Conservation (phyloP, 2,113 vertebrate genomes). For the Eonycteris spelaea region DNA sequence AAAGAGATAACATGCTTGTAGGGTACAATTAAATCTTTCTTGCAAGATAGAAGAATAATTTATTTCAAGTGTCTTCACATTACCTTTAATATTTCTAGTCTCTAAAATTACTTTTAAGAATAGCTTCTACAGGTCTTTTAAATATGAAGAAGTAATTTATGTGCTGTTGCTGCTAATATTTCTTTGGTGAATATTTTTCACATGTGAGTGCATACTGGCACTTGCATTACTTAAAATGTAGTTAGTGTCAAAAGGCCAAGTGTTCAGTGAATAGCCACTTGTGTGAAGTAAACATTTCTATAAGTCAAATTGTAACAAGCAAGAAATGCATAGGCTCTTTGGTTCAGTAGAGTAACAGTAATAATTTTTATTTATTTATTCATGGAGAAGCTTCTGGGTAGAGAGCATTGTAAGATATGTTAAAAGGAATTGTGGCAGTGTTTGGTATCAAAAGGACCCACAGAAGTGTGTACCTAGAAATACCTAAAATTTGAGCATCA, state of each 20-base stretch:
- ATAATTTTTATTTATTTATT: slow-evolving; percentile 30
- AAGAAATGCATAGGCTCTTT: background rate
- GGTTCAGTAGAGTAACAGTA: background rate
- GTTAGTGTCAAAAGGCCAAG: slow-evolving; percentile 14
- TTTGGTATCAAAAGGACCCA: background rate
- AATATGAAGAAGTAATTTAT: slow-evolving; percentile 45
- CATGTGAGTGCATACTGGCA: background rate
- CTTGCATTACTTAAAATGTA: slow-evolving; percentile 17
- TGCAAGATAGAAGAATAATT: background rate
- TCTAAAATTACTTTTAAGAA: slow-evolving; percentile 29
- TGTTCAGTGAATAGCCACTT: slow-evolving; percentile 35
- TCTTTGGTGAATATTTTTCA: slow-evolving; percentile 21
- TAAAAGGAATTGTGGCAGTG: background rate
- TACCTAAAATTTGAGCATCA: background rate
- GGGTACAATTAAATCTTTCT: background rate
- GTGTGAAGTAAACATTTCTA: background rate
- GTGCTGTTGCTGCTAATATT: background rate
- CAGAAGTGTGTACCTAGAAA: background rate
- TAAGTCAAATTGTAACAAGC: background rate
- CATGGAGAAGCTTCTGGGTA: background rate
- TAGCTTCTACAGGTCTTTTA: background rate
- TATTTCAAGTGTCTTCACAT: background rate
- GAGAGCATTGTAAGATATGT: slow-evolving; percentile 12
- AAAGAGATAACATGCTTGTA: background rate
- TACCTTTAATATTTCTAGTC: background rate